These are phyloP conservation scores for Propithecus perrieri DNA, from an alignment of 2,797 vertebrate genomes.

Conservation along the genomic window DNA sequence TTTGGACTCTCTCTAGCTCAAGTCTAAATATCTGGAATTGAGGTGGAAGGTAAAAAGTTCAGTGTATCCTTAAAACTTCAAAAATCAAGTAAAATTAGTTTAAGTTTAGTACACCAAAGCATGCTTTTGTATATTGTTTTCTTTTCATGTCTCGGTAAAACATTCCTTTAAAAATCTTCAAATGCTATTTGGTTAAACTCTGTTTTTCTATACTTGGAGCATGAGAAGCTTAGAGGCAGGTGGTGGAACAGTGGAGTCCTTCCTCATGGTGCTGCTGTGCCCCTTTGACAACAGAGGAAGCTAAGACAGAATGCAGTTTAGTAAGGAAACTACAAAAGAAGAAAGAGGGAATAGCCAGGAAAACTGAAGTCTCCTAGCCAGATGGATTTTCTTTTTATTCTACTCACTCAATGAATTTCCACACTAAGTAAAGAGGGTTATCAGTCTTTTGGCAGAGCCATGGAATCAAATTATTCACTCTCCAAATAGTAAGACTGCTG, in stretches of 20 bases:
- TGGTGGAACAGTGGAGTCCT: neutral
- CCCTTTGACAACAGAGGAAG: neutral
- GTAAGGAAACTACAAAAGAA: neutral
- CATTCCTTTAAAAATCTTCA: slow-evolving; percentile 9
- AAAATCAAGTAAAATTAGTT: slow-evolving; percentile 21
- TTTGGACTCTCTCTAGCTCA: neutral
- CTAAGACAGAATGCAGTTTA: neutral
- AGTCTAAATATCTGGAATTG: neutral
- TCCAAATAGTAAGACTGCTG: neutral
- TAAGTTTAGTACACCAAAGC: neutral
- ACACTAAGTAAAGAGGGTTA: neutral
- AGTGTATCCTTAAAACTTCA: neutral
- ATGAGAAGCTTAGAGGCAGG: neutral
- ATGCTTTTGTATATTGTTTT: neutral
- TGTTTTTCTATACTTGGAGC: neutral
- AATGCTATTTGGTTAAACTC: neutral
- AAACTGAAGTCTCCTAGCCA: neutral
- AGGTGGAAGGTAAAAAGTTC: neutral
- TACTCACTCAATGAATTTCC: neutral
- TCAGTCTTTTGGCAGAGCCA: neutral
- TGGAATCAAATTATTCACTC: neutral
- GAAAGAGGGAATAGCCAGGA: neutral
- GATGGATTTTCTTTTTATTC: neutral
- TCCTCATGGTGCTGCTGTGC: neutral
- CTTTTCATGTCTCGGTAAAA: slow-evolving; percentile 19